phyloP scores from a whole-genome alignment of 2,113 vertebrate species.

The Charina bottae region DNA sequence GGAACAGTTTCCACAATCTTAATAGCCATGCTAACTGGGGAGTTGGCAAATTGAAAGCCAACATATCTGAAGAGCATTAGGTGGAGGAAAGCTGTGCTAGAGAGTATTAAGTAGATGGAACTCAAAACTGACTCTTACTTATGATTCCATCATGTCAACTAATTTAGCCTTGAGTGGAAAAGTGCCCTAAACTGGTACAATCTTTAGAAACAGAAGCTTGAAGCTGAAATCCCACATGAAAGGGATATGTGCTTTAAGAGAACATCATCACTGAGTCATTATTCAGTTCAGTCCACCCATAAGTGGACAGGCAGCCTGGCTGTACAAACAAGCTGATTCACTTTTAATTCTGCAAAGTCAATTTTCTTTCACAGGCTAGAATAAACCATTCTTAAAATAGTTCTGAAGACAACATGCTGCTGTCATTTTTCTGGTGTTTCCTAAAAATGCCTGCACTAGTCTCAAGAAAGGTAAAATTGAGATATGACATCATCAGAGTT shows the following conservation, averaged over 20 bases:
- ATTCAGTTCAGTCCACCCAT: rapidly evolving
- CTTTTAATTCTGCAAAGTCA: not conserved
- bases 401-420: not conserved
- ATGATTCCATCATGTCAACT: not conserved
- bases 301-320: not conserved
- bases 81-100: not conserved
- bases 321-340: not conserved
- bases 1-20: not conserved
- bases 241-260: rapidly evolving
- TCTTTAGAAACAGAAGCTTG: not conserved
- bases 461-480: not conserved
- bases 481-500: not conserved
- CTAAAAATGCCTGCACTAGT: not conserved
- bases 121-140: not conserved
- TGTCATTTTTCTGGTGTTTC: not conserved
- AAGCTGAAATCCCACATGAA: rapidly evolving
- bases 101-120: not conserved
- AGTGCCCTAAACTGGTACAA: not conserved
- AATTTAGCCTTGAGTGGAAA: not conserved
- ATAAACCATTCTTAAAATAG: not conserved
- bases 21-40: not conserved
- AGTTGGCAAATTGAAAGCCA: not conserved
- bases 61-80: not conserved
- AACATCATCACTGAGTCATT: rapidly evolving
- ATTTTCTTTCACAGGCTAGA: not conserved